Evolutionary conservation across 2,797 vertebrate species (phyloP).

Genomic region (Pipistrellus kuhlii): DNA sequence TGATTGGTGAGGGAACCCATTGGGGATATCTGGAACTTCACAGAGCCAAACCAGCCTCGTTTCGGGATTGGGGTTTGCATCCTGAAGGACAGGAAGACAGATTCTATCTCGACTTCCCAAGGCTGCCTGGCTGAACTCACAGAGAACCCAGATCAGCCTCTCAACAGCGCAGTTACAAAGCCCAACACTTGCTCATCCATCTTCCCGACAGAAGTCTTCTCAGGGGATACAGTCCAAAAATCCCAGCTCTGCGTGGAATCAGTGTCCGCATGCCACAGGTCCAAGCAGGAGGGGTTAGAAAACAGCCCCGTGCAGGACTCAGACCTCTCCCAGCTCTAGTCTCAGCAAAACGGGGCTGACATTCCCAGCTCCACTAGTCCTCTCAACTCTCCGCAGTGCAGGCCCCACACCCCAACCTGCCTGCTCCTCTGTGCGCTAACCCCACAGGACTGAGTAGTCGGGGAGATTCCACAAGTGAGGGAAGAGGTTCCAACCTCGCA

Average conservation of each 20-base stretch:
- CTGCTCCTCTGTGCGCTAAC: background rate
- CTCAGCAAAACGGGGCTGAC: background rate
- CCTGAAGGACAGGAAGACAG: background rate
- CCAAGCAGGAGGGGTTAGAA: background rate
- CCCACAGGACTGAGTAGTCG: background rate
- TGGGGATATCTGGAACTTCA: background rate
- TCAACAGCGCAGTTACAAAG: background rate
- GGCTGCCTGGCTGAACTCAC: background rate
- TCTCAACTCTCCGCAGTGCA: background rate
- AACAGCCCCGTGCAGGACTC: background rate
- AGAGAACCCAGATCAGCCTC: background rate
- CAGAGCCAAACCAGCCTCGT: background rate
- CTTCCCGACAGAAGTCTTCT: background rate
- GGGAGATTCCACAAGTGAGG: background rate
- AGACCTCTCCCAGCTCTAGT: background rate
- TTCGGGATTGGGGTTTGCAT: background rate
- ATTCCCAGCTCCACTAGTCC: background rate
- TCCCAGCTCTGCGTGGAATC: background rate
- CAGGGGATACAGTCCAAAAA: background rate
- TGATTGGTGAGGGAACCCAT: background rate
- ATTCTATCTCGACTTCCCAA: background rate
- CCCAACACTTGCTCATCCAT: background rate
- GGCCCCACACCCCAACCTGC: background rate
- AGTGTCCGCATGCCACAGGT: background rate
- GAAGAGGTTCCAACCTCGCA: background rate